phyloP scores from a whole-genome alignment of 1,140 invertebrate species.

The Scaptodrosophila lebanonensis region DNA sequence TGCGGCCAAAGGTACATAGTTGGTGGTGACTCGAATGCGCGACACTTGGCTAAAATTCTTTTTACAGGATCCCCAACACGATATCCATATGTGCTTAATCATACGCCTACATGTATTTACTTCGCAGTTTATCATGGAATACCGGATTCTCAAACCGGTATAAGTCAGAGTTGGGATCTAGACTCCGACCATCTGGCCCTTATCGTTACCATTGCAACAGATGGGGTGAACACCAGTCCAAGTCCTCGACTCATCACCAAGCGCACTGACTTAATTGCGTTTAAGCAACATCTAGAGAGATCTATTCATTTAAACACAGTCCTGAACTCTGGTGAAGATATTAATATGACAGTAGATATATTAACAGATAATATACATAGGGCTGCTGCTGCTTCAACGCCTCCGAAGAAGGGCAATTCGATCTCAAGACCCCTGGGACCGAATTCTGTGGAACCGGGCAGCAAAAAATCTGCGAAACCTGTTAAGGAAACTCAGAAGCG shows the following conservation, averaged over 20 bases:
- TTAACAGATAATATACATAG: slow-evolving; percentile 10
- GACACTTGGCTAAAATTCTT: slow-evolving; percentile 18
- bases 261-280: slow-evolving; percentile 2
- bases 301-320: slow-evolving; percentile 2
- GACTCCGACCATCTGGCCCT: slow-evolving; percentile 27
- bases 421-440: slow-evolving; percentile 1
- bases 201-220: slow-evolving; percentile 1
- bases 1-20: slow-evolving; percentile 21
- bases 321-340: slow-evolving; percentile 8
- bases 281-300: not conserved
- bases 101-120: slow-evolving; percentile 7
- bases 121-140: slow-evolving; percentile 15
- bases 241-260: slow-evolving; percentile 10
- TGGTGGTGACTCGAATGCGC: slow-evolving; percentile 19
- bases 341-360: slow-evolving; percentile 10
- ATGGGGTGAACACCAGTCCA: not conserved
- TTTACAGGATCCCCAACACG: slow-evolving; percentile 10
- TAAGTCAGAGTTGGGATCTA: slow-evolving; percentile 13
- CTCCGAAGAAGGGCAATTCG: slow-evolving; percentile 14
- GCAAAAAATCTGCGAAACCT: not conserved
- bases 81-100: slow-evolving; percentile 14
- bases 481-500: slow-evolving; percentile 3
- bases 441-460: slow-evolving; percentile 5
- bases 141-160: slow-evolving; percentile 3
- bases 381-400: slow-evolving; percentile 4